phyloP scores from a whole-genome alignment of 2,113 vertebrate genomes.

The Panthera uncia region DNA sequence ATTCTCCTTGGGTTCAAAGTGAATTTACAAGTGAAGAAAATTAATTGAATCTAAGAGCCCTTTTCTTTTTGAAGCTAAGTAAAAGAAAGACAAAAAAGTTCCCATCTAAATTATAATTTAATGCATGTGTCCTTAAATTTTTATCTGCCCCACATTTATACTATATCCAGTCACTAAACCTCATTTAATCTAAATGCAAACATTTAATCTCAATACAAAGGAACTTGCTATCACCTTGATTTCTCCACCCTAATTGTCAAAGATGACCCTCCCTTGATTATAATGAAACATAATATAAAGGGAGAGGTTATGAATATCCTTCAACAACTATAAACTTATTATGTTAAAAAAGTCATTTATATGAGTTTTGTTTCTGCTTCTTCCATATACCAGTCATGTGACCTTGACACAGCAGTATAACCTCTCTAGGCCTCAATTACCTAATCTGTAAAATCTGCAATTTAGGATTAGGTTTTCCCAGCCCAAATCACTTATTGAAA shows the following conservation, averaged over 20 bases:
- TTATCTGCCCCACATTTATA: background rate
- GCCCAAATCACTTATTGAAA: background rate
- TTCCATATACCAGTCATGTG: background rate
- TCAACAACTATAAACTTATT: constrained; percentile 28
- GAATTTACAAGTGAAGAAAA: constrained; percentile 20
- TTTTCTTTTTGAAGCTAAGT: background rate
- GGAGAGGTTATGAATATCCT: constrained; percentile 45
- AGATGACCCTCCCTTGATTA: constrained; percentile 50
- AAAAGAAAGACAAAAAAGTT: background rate
- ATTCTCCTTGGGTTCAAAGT: background rate
- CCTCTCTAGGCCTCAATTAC: background rate
- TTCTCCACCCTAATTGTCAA: background rate
- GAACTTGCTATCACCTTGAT: background rate
- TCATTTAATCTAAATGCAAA: constrained; percentile 14
- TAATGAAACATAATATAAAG: constrained; percentile 24
- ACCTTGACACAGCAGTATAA: background rate
- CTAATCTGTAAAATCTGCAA: background rate
- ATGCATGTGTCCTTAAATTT: constrained; percentile 23
- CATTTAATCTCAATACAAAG: background rate
- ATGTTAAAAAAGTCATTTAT: constrained; percentile 22
- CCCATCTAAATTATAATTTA: constrained; percentile 47
- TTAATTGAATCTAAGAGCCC: background rate
- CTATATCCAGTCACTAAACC: constrained; percentile 35
- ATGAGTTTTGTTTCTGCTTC: background rate
- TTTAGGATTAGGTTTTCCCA: background rate